Base-by-base conservation (phyloP, 1,140 invertebrate genomes). In the Megalopta genalis region DNA sequence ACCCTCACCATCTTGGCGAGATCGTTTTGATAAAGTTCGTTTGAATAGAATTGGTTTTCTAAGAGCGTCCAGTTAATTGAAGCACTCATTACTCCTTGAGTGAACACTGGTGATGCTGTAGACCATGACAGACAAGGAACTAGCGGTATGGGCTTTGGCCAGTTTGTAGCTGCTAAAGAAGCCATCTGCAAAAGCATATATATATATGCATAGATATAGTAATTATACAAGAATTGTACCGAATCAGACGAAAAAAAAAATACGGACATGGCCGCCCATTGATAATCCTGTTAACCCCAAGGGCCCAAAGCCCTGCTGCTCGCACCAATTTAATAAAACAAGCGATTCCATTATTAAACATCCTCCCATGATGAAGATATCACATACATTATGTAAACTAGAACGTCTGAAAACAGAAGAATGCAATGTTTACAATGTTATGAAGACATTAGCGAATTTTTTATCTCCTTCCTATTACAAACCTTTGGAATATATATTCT, bases 361-460 rank as follows among this genome's bases (percentile, higher is more conserved):
- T 39, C 97, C 98, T 72, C 99, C 99, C 99, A 99, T 99, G 66
- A 99, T 97, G 95, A 99, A 99, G 88, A 99, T 97, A 93, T 99
- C 99, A 63, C 97, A 98, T 0, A 99, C 98, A 94, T 99, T 98
- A 87, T 97, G 96, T 39, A 99, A 94, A 91, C 96, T 96, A 5
- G 99, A 99, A 37, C 98, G 95, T 73, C 97, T 98, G 87, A n/a
- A 73, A 86, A 62, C n/a, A 67, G 42, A 39, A 52, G 71, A 18
- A 18, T 52, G 18, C 18, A 18, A 52, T 14, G 9, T 82, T 42
- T 71, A 59, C 4, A 46, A 23, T 71, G 68, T 49, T 60, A 49
- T 9, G 66, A 57, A 18, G 73, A 54, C 60, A 59, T 57, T 23
- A 52, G 42, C 4, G 4, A 67, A 39, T 66, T 66, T 62, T 67